These are phyloP conservation scores for Chironomus striatipennis DNA, from an alignment of 1,140 invertebrate species.

Conservation along the genomic window DNA sequence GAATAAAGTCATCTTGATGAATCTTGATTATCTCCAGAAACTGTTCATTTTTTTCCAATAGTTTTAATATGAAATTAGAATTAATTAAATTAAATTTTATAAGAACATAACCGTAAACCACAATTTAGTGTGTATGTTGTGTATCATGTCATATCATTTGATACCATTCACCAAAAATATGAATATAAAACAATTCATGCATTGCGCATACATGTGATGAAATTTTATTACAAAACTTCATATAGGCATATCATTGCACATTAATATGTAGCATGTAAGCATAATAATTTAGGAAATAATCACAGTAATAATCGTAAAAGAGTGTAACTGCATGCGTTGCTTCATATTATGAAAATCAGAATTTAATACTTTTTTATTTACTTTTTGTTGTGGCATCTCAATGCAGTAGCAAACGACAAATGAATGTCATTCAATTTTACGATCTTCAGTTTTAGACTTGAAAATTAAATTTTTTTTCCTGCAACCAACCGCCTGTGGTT, in stretches of 20 bases:
- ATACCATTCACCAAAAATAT: too few species aligned
- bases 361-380: conserved; percentile 16
- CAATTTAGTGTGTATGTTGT: too few species aligned
- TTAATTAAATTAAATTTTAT: too few species aligned
- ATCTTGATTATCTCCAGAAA: too few species aligned
- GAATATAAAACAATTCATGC: too few species aligned
- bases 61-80: too few species aligned
- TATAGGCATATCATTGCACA: not conserved
- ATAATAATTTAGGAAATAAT: conserved; percentile 18
- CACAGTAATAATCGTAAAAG: conserved; percentile 21
- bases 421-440: conserved; percentile 19
- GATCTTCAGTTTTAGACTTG: conserved; percentile 16
- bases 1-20: too few species aligned
- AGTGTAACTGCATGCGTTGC: conserved; percentile 10
- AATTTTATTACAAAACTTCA: not conserved
- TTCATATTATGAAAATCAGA: conserved; percentile 4
- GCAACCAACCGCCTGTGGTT: not conserved
- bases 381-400: not conserved
- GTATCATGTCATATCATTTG: too few species aligned
- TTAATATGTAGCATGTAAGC: conserved; percentile 13
- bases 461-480: conserved; percentile 20
- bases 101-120: too few species aligned
- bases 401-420: not conserved
- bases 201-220: too few species aligned
- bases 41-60: too few species aligned